Evolutionary conservation across 2,797 vertebrate species (phyloP).

Genomic region (Takifugu ocellatus): DNA sequence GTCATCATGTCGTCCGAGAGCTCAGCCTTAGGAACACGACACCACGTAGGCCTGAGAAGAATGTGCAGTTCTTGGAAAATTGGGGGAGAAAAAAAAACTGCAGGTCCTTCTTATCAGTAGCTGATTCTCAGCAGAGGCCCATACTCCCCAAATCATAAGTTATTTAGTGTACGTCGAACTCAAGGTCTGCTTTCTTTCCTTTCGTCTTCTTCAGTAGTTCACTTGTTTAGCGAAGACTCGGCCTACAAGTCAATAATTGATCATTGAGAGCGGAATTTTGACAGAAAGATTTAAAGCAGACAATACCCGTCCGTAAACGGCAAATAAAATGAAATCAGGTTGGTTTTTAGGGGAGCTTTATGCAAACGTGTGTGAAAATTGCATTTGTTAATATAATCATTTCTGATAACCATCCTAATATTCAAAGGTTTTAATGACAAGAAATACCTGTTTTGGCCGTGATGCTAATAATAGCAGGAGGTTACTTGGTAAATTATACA

Average conservation of each 20-base stretch:
- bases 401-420: too few relatives aligned
- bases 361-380: constrained; percentile 23
- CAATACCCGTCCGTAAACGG: constrained; percentile 44
- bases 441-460: too few relatives aligned
- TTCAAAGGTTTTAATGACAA: too few relatives aligned
- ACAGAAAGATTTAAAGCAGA: constrained; percentile 41
- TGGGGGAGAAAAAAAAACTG: neutral
- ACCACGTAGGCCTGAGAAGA: constrained; percentile 17
- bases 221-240: constrained; percentile 4
- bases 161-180: constrained; percentile 30
- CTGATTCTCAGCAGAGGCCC: constrained; percentile 45
- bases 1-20: constrained; percentile 49
- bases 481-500: too few relatives aligned
- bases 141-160: constrained; percentile 28
- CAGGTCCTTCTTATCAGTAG: constrained; percentile 39
- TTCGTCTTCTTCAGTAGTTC: constrained; percentile 8
- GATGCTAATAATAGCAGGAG: too few relatives aligned
- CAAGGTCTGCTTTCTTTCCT: constrained; percentile 13
- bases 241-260: constrained; percentile 6
- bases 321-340: constrained; percentile 36
- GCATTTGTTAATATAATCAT: too few relatives aligned
- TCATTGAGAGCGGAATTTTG: constrained; percentile 21
- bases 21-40: constrained; percentile 14
- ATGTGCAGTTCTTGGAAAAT: constrained; percentile 25
- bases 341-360: constrained; percentile 38